Evolutionary conservation across 2,888 invertebrate genomes (phyloP).

Genomic region (Thumatha senex): DNA sequence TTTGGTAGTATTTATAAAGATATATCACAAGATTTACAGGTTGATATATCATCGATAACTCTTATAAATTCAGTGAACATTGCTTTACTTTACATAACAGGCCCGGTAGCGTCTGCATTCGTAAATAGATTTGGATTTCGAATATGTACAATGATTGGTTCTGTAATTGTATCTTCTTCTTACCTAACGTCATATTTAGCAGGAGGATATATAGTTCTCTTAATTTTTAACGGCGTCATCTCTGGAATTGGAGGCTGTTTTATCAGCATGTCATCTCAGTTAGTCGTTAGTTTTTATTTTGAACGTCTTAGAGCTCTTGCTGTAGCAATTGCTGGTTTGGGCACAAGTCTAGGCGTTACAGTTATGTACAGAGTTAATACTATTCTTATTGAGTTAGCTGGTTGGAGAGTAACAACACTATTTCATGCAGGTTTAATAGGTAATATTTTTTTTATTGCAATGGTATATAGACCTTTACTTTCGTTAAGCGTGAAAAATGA

Average conservation of each 20-base stretch:
- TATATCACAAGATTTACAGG: slow-evolving; percentile 54
- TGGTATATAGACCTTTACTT: slow-evolving; percentile 65
- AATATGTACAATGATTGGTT: slow-evolving; percentile 65
- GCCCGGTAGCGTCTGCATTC: slow-evolving; percentile 67
- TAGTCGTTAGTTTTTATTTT: slow-evolving; percentile 76
- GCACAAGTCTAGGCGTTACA: slow-evolving; percentile 68
- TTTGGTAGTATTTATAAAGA: slow-evolving; percentile 65
- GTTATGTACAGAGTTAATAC: slow-evolving; percentile 60
- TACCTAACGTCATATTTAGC: slow-evolving; percentile 61
- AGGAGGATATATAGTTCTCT: slow-evolving; percentile 47
- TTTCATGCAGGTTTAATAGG: slow-evolving; percentile 67
- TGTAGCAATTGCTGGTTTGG: slow-evolving; percentile 58
- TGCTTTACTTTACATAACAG: slow-evolving; percentile 61
- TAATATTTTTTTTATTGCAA: slow-evolving; percentile 32
- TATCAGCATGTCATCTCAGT: slow-evolving; percentile 57
- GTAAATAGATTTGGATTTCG: slow-evolving; percentile 75
- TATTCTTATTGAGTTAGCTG: slow-evolving; percentile 53
- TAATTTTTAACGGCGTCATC: slow-evolving; percentile 60
- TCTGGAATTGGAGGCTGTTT: slow-evolving; percentile 67
- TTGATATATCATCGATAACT: slow-evolving; percentile 54
- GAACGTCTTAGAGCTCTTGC: slow-evolving; percentile 66
- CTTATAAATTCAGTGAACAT: slow-evolving; percentile 66
- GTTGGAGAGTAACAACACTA: slow-evolving; percentile 66
- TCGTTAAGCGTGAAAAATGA: slow-evolving; percentile 62
- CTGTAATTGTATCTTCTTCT: slow-evolving; percentile 55